These are phyloP conservation scores for Hetaerina titia DNA, from an alignment of 2,888 invertebrate genomes.

Conservation along the genomic window DNA sequence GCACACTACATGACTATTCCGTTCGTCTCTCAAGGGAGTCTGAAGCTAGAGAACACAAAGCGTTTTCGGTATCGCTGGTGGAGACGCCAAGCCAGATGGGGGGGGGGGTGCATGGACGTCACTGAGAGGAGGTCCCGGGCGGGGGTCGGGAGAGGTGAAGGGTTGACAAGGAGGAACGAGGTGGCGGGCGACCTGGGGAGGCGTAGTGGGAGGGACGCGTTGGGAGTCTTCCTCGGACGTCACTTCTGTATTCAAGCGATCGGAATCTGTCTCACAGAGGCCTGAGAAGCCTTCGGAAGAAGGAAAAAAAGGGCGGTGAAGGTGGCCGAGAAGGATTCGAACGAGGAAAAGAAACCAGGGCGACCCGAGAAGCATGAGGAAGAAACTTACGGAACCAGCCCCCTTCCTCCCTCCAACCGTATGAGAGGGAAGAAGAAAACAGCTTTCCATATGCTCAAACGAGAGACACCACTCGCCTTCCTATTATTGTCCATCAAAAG, in stretches of 20 bases:
- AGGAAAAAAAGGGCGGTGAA: not conserved
- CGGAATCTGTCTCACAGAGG: slow-evolving; percentile 57
- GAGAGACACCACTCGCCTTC: no score
- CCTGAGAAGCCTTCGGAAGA: not conserved
- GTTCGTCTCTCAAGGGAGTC: no score
- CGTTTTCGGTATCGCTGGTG: not conserved
- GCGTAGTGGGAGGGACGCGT: not conserved
- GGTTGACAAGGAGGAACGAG: not conserved
- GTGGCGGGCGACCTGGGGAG: not conserved
- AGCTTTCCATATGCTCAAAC: no score
- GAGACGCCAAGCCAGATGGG: not conserved
- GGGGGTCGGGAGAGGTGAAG: not conserved
- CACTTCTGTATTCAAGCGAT: slow-evolving; percentile 65
- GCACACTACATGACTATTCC: no score
- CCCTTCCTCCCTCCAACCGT: no score
- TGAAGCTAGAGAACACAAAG: no score
- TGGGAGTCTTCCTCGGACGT: slow-evolving; percentile 6
- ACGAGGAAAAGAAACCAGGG: not conserved
- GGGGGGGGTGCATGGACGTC: not conserved
- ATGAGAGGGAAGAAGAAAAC: no score
- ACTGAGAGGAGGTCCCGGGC: not conserved
- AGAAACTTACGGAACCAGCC: not conserved
- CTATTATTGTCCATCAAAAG: no score
- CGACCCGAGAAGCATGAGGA: not conserved
- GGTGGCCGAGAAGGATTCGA: slow-evolving; percentile 5